Base-by-base conservation (phyloP, 2,113 vertebrate genomes). In the Isurus oxyrinchus region DNA sequence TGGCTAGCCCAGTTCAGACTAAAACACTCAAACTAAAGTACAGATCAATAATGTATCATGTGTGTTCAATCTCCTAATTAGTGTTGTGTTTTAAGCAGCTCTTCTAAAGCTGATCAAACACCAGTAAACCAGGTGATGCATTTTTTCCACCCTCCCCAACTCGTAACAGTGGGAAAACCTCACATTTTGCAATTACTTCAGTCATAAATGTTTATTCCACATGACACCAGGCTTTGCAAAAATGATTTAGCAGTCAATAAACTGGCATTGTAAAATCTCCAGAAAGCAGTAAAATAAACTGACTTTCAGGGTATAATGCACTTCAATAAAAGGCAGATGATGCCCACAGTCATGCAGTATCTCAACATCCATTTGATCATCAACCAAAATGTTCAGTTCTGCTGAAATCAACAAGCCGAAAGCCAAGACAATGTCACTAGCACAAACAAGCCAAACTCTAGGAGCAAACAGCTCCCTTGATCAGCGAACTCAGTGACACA, bases 231-330 rank as follows among this genome's bases (percentile, higher is more conserved):
- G 10, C 53, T 59, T 90, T 90, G 59, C 53, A 57, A 90, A 90
- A 90, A 88, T 88, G 87, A 90, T 90, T 76, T 90, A 57, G 10
- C 25, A 90, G 53, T 90, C 27, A 57, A 90, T 59, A 90, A 90
- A 90, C 49, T 59, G 11, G 55, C 10, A 31, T 31, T 72, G 55
- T 84, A 21, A 88, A 57, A 88, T 57, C 55, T 27, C 25, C 14
- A 14, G 53, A 57, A 35, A 27, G 27, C 27, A 27, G 31, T 8
- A 94, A 94, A n/a, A 66, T 10, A 67, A 23, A 66, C 61, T 94
- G 59, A 16, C 23, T 67, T 67, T 67, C 57, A 67, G n/a, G 35
- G 6, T 40, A 14, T 94, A 67, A 57, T 35, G 25, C 53, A 57
- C 27, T 14, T 90, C 53, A 55, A 59, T 90, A 57, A 57, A 35